phyloP scores from a whole-genome alignment of 1,140 invertebrate genomes.

The Heliconius congener region DNA sequence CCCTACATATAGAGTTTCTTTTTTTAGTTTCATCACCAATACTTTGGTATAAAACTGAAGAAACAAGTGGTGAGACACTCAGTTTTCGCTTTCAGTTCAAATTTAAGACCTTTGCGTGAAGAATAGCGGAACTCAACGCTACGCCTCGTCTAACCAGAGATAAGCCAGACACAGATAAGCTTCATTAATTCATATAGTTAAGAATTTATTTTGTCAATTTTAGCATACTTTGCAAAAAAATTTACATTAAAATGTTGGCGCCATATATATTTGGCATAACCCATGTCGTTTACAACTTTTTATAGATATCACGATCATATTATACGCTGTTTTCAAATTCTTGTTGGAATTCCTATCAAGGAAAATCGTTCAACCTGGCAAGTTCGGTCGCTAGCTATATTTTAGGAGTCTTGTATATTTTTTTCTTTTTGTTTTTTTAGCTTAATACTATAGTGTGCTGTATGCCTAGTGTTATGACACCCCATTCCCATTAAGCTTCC shows the following conservation, averaged over 20 bases:
- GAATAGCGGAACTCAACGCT: too few relatives aligned
- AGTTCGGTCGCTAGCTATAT: background rate
- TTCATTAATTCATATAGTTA: background rate
- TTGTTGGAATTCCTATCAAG: background rate
- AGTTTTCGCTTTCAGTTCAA: too few relatives aligned
- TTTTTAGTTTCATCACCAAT: too few relatives aligned
- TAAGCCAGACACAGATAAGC: background rate
- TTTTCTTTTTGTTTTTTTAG: background rate
- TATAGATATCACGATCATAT: slow-evolving; percentile 4
- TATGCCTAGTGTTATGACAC: too few relatives aligned
- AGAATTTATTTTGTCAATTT: background rate
- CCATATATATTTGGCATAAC: slow-evolving; percentile 8
- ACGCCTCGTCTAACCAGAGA: background rate
- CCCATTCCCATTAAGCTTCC: too few relatives aligned
- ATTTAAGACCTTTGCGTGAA: too few relatives aligned
- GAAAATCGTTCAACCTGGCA: slow-evolving; percentile 4
- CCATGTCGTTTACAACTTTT: slow-evolving; percentile 2
- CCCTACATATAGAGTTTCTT: too few relatives aligned
- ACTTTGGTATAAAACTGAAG: too few relatives aligned
- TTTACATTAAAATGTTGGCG: slow-evolving; percentile 1
- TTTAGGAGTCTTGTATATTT: background rate
- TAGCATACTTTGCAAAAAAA: background rate
- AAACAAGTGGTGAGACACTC: too few relatives aligned
- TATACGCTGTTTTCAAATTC: background rate
- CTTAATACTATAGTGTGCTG: too few relatives aligned